Evolutionary conservation across 1,140 invertebrate genomes (phyloP).

Genomic region (Pissodes strobi): DNA sequence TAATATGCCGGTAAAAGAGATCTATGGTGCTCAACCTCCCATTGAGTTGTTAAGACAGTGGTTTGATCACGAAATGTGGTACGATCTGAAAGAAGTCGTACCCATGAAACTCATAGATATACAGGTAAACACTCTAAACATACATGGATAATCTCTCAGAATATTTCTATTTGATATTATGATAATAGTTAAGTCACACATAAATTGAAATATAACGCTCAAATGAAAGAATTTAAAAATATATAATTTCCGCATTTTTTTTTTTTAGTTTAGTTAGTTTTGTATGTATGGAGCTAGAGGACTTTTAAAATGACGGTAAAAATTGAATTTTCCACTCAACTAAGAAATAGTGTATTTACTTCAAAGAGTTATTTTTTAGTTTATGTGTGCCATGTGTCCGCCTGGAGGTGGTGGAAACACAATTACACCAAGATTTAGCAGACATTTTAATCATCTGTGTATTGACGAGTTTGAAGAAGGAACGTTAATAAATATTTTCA

Average conservation of each 20-base stretch:
- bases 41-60: conserved; percentile 89
- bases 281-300: no score
- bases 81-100: conserved; percentile 85
- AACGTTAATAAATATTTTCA: conserved; percentile 85
- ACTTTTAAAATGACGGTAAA: no score
- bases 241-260: not conserved
- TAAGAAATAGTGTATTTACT: not conserved
- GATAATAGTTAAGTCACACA: no score
- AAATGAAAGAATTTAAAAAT: no score
- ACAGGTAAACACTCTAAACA: no score
- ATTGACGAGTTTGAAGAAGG: conserved; percentile 91
- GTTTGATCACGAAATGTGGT: conserved; percentile 90
- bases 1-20: conserved; percentile 87
- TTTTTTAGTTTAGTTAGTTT: no score
- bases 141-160: no score
- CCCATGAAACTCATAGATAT: conserved; percentile 88
- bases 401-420: conserved; percentile 80
- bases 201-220: no score
- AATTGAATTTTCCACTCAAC: no score
- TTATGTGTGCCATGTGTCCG: conserved; percentile 76
- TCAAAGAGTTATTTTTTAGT: conserved; percentile 2
- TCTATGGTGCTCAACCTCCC: conserved; percentile 89
- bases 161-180: no score
- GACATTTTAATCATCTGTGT: conserved; percentile 87
- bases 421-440: conserved; percentile 83